Evolutionary conservation across 2,113 vertebrate species (phyloP).

Genomic region (Engystomops pustulosus): DNA sequence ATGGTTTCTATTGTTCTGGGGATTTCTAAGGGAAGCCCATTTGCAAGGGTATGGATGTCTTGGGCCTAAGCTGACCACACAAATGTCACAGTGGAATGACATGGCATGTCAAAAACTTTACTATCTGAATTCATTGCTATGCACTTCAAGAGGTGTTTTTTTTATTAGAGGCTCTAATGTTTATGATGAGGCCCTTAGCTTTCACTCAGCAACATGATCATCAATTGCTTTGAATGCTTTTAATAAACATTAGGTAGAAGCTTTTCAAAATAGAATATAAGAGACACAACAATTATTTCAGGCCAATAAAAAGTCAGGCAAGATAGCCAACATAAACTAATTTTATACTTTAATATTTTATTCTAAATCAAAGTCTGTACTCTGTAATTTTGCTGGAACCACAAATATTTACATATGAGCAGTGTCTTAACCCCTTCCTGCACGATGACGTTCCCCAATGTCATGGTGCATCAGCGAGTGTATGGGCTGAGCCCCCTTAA

Average conservation of each 20-base stretch:
- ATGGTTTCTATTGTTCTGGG: constrained; percentile 53
- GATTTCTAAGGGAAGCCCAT: constrained; percentile 80
- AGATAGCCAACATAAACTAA: too few relatives aligned
- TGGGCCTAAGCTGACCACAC: constrained; percentile 71
- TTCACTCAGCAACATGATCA: not conserved
- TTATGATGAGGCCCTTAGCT: constrained; percentile 6
- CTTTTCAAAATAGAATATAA: not conserved
- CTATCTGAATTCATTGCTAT: constrained; percentile 67
- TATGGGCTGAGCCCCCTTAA: too few relatives aligned
- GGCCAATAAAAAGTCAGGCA: not conserved
- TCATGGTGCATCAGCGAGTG: too few relatives aligned
- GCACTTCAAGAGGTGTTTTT: constrained; percentile 59
- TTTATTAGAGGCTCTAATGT: constrained; percentile 57
- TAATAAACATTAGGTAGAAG: not conserved
- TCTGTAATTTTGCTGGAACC: not conserved
- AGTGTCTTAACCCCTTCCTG: too few relatives aligned
- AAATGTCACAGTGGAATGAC: constrained; percentile 73
- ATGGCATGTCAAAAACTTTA: constrained; percentile 70
- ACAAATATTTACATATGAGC: not conserved
- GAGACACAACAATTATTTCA: not conserved
- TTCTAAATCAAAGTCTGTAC: not conserved
- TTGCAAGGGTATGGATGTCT: constrained; percentile 75
- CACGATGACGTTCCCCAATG: too few relatives aligned
- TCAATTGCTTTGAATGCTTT: not conserved
- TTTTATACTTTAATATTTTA: too few relatives aligned